Evolutionary conservation across 1,140 invertebrate species (phyloP).

Genomic region (Zelostemma sp.): DNA sequence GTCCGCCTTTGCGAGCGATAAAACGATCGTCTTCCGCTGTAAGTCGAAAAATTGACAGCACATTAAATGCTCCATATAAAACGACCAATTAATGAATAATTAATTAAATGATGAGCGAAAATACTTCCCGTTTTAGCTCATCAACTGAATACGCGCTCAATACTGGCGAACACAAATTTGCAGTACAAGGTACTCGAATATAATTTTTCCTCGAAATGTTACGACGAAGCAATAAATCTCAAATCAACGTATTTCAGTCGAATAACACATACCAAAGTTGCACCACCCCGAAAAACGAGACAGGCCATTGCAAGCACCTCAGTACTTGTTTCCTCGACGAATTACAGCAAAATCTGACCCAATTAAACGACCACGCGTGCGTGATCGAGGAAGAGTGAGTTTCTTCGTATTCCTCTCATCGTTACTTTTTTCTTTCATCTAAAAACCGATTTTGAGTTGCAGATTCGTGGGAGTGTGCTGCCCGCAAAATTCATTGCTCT

Average conservation of each 20-base stretch:
- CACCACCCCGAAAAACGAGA: constrained; percentile 72
- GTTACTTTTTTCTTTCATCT: background rate
- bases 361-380: constrained; percentile 76
- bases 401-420: background rate
- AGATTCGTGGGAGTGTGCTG: constrained; percentile 77
- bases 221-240: too few relatives aligned
- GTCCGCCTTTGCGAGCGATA: background rate
- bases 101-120: background rate
- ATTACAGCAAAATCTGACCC: constrained; percentile 71
- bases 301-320: constrained; percentile 76
- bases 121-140: too few relatives aligned
- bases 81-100: background rate
- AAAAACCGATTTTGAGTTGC: background rate
- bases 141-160: background rate
- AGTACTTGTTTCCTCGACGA: constrained; percentile 75
- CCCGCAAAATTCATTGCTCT: constrained; percentile 65
- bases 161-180: background rate
- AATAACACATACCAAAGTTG: constrained; percentile 74
- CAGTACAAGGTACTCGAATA: background rate
- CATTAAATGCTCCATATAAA: too few relatives aligned
- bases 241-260: constrained; percentile 26
- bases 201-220: background rate
- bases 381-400: constrained; percentile 76
- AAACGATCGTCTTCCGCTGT: background rate
- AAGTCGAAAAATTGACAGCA: too few relatives aligned